These are phyloP conservation scores for Theonella swinhoei DNA, from an alignment of 37 sponge, comb jelly and placozoan genomes.

Conservation along the genomic window DNA sequence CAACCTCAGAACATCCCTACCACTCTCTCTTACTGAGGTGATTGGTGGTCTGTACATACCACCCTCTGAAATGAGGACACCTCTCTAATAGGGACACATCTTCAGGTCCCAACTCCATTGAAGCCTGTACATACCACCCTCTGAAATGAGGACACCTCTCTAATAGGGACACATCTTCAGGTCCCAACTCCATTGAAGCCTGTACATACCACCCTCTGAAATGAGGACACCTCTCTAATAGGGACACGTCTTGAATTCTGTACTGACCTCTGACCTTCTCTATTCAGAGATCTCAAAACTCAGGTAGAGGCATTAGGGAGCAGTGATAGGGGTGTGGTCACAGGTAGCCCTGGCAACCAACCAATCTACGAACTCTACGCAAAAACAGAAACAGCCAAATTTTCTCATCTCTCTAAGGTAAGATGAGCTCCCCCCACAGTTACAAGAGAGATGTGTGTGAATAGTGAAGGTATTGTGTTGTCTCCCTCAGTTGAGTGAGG, in stretches of 20 bases:
- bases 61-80: neutral
- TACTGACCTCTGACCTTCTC: too few species aligned
- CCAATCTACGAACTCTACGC: slow-evolving; percentile 57
- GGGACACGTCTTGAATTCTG: too few species aligned
- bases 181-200: too few species aligned
- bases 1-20: slow-evolving; percentile 20
- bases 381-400: slow-evolving; percentile 56
- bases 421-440: neutral
- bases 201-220: too few species aligned
- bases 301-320: slow-evolving; percentile 37
- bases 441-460: neutral
- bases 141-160: too few species aligned
- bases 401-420: slow-evolving; percentile 70
- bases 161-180: too few species aligned
- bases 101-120: too few species aligned
- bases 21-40: slow-evolving; percentile 45
- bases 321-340: neutral
- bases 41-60: neutral
- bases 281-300: slow-evolving; percentile 50
- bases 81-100: too few species aligned
- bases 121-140: too few species aligned
- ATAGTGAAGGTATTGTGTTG: neutral
- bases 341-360: neutral
- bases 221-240: too few species aligned
- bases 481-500: slow-evolving; percentile 56